Conservation (phyloP, 2,888 invertebrate genomes). For the Euphydryas editha region DNA sequence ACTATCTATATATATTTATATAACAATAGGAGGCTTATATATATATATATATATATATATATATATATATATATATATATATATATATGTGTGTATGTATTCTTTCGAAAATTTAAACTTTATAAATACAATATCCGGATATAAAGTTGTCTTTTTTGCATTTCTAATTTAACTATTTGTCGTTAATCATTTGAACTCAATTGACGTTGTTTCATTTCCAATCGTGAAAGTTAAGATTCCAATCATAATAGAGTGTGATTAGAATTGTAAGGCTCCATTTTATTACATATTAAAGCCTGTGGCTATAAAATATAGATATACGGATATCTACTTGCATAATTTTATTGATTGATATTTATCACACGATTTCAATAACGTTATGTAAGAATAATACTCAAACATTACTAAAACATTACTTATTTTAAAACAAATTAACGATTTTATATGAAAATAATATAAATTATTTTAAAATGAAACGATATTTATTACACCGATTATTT, state of each 20-base stretch:
- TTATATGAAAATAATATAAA: background rate
- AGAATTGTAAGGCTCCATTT: constrained; percentile 20
- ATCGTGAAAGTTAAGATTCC: constrained; percentile 24
- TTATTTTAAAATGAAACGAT: background rate
- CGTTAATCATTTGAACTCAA: background rate
- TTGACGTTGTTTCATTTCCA: background rate
- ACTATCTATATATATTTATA: too few species aligned
- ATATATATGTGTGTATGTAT: too few species aligned
- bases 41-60: too few species aligned
- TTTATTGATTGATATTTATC: background rate
- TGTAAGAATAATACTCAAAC: background rate
- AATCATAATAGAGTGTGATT: constrained; percentile 15
- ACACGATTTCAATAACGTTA: background rate
- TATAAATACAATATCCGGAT: too few species aligned
- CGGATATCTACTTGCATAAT: constrained; percentile 4
- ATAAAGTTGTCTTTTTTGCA: too few species aligned
- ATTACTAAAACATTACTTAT: background rate
- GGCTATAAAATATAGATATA: constrained; percentile 12
- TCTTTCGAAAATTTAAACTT: too few species aligned
- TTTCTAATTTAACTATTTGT: background rate
- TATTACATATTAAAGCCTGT: constrained; percentile 16
- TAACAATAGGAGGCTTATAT: too few species aligned
- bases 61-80: too few species aligned
- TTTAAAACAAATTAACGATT: background rate
- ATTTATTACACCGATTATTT: background rate